These are phyloP conservation scores for Ephestia elutella DNA, from an alignment of 1,140 invertebrate genomes.

Conservation along the genomic window DNA sequence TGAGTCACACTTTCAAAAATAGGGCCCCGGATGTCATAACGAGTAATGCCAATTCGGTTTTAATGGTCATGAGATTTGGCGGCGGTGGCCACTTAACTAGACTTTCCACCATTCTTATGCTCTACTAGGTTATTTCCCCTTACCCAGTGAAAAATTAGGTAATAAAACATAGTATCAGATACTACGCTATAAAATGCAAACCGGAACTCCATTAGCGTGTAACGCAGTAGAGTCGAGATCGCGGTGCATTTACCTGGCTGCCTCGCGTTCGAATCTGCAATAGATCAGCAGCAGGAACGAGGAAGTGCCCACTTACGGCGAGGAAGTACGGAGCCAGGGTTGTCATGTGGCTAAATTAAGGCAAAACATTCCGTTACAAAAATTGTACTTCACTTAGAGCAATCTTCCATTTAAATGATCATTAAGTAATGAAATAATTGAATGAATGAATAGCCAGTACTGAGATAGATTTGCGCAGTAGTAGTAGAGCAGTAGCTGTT, in stretches of 20 bases:
- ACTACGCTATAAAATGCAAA: neutral
- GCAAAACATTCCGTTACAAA: neutral
- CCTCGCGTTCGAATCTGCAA: neutral
- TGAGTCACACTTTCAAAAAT: no score
- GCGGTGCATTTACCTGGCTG: neutral
- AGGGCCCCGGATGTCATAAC: no score
- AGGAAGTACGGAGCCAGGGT: neutral
- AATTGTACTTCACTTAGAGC: no score
- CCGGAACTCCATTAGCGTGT: slow-evolving; percentile 12
- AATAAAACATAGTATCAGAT: neutral
- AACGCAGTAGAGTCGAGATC: neutral
- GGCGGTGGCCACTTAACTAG: no score
- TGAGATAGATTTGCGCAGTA: no score
- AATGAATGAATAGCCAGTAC: no score
- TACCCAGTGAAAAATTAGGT: neutral
- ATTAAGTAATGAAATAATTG: no score
- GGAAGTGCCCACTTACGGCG: slow-evolving; percentile 9
- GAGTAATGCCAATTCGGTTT: neutral
- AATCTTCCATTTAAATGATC: no score
- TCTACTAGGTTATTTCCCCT: no score
- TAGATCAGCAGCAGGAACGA: slow-evolving; percentile 12
- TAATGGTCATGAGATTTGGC: neutral
- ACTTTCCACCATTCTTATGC: no score
- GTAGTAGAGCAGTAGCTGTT: no score
- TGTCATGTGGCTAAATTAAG: neutral